Evolutionary conservation across 2,113 vertebrate genomes (phyloP), one percentile per base, ranked within the genome.

Genomic region (Heliornis fulica): DNA sequence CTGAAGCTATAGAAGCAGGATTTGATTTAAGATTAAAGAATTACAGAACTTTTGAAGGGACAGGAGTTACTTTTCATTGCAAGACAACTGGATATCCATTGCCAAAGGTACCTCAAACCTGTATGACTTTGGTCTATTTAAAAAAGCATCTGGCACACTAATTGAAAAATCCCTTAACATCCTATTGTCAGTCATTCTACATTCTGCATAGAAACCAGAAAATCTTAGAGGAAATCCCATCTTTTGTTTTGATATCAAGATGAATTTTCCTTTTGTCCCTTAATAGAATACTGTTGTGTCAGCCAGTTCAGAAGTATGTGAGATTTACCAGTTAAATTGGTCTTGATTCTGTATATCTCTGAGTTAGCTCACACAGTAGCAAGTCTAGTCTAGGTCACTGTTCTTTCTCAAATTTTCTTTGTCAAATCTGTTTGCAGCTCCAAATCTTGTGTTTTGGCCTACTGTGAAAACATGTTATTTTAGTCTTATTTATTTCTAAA

Each of bases 61-160:
- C 98, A 98, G 98, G 98, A 28, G 99, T 99, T 92, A 99, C 99
- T 40, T 99, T 99, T 97, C 98, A 99, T 96, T 99, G 99, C 97
- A 99, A 98, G 96, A 98, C 98, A 93, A 97, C 98, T 95, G 99
- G 99, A 96, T 98, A 97, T 31, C 99, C 99, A 31, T 90, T 99
- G 93, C 99, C 99, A 68, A 99, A 99, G 99, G 99, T 99, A 98
- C 38, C 29, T 5, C 11, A 83, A 70, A 78, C 74, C 10, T 54
- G 9, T 68, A 10, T 59, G 71, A 45, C 2, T 20, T 60, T 41
- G 63, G 50, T 59, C 8, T 69, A 21, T 59, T 59, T 9, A 4
- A n/a, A 68, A 68, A 68, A 38, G 1, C 1, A n/a, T 25, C 15
- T 53, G 7, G 6, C 87, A 15, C 2, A 78, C 12, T 63, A 25